Conservation (phyloP, 64 coral and sea anemone species). For the Actinia equina region DNA sequence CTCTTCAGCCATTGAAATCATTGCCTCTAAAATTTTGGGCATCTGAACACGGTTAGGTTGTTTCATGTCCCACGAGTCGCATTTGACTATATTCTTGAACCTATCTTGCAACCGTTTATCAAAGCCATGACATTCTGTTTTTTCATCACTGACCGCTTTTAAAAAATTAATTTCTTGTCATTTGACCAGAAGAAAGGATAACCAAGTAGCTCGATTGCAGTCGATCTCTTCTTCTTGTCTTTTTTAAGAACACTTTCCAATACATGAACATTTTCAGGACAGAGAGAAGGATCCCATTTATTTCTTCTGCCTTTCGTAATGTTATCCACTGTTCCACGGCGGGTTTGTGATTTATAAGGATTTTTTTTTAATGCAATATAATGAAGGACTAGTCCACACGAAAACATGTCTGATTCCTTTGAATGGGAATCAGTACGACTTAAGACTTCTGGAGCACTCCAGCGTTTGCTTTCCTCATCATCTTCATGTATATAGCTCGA, state of each 20-base stretch:
- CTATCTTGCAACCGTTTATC: background rate
- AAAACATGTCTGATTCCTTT: slow-evolving; percentile 51
- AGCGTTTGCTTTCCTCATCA: slow-evolving; percentile 34
- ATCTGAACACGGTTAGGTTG: background rate
- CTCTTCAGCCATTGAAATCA: background rate
- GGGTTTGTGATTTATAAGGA: slow-evolving; percentile 8
- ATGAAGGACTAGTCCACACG: slow-evolving; percentile 61
- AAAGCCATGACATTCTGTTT: background rate
- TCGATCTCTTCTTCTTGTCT: slow-evolving; percentile 15
- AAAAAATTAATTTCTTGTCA: slow-evolving; percentile 43
- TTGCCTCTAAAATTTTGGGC: background rate
- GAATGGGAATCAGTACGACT: slow-evolving; percentile 9
- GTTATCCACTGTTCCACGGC: background rate
- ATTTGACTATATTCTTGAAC: background rate
- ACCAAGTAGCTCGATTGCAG: background rate
- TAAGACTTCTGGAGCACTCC: slow-evolving; percentile 64
- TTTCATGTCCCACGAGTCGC: background rate
- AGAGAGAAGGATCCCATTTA: background rate
- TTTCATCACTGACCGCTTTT: background rate
- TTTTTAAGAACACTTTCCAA: slow-evolving; percentile 9
- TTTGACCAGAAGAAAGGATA: slow-evolving; percentile 67
- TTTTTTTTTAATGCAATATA: slow-evolving; percentile 29
- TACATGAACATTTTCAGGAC: slow-evolving; percentile 39
- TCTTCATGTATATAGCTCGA: slow-evolving; percentile 6
- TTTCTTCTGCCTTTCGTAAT: background rate